Percentiles rank a stretch among this genome's conserved stretches.
Evolutionary conservation across 1,140 invertebrate genomes (phyloP).

Genomic region (Tetragonula clypearis): DNA sequence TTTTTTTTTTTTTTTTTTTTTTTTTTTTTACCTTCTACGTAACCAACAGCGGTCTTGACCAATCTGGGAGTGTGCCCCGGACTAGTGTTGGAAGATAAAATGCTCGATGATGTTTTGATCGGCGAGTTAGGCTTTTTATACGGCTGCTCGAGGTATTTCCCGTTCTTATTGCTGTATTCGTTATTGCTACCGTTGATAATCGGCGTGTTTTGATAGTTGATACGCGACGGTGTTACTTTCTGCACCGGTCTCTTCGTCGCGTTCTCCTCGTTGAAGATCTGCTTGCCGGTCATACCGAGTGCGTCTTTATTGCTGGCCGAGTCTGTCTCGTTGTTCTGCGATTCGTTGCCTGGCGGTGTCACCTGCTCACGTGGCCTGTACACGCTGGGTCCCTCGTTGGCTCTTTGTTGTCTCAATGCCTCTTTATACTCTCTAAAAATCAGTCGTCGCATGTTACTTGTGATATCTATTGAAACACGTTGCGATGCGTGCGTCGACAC

Average conservation of each 20-base stretch:
- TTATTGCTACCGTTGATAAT: slow-evolving; percentile 80
- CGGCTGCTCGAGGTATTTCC: slow-evolving; percentile 75
- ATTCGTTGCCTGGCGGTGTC: slow-evolving; percentile 71
- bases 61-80: slow-evolving; percentile 81
- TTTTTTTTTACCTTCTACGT: slow-evolving; percentile 79
- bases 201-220: slow-evolving; percentile 73
- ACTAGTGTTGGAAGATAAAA: slow-evolving; percentile 73
- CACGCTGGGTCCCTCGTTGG: slow-evolving; percentile 86
- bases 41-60: slow-evolving; percentile 83
- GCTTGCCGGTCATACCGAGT: slow-evolving; percentile 64
- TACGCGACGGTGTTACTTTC: slow-evolving; percentile 83
- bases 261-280: slow-evolving; percentile 76
- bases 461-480: not conserved
- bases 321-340: slow-evolving; percentile 74
- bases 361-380: slow-evolving; percentile 85
- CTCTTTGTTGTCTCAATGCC: slow-evolving; percentile 91
- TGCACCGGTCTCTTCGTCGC: slow-evolving; percentile 83
- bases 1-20: not conserved
- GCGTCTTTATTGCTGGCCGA: slow-evolving; percentile 55
- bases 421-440: slow-evolving; percentile 92
- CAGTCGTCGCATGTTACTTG: too few relatives aligned
- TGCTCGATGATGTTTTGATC: slow-evolving; percentile 83
- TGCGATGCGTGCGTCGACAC: too few relatives aligned
- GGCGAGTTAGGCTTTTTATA: slow-evolving; percentile 89
- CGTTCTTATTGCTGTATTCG: slow-evolving; percentile 75